A percentile compares a stretch with the other conserved stretches of the same genome.
phyloP scores from a whole-genome alignment of 2,113 vertebrate species.

The Trinectes maculatus region DNA sequence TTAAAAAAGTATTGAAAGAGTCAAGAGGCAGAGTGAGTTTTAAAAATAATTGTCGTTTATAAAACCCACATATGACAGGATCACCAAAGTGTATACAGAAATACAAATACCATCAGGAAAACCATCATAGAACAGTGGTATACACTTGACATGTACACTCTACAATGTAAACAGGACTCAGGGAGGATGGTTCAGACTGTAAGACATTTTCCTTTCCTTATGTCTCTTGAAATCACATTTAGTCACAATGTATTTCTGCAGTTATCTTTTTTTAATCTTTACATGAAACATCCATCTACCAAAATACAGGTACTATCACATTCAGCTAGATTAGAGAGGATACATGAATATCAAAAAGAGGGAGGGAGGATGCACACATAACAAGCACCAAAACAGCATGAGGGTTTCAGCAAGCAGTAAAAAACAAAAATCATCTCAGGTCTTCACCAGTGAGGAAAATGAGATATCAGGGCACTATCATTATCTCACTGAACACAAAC shows the following conservation, averaged over 20 bases:
- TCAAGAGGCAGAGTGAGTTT: constrained; percentile 75
- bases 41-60: constrained; percentile 89
- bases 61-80: constrained; percentile 88
- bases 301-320: constrained; percentile 91
- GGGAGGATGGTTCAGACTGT: constrained; percentile 52
- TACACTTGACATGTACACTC: constrained; percentile 82
- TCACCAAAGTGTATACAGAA: constrained; percentile 87
- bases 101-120: constrained; percentile 85
- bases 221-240: constrained; percentile 91
- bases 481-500: constrained; percentile 50
- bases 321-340: constrained; percentile 85
- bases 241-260: constrained; percentile 85
- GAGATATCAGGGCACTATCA: constrained; percentile 53
- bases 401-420: constrained; percentile 69
- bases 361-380: constrained; percentile 64
- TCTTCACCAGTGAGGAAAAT: constrained; percentile 54
- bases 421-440: constrained; percentile 26
- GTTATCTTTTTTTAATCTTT: constrained; percentile 78
- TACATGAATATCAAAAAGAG: constrained; percentile 64
- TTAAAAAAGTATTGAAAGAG: constrained; percentile 41
- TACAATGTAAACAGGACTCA: constrained; percentile 73
- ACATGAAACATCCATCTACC: constrained; percentile 90
- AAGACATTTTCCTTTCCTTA: constrained; percentile 74
- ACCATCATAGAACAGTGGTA: constrained; percentile 78
- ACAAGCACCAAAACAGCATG: constrained; percentile 73